These are phyloP conservation scores for Micoletzkya japonica DNA, from an alignment of 2,888 invertebrate species.

Conservation along the genomic window DNA sequence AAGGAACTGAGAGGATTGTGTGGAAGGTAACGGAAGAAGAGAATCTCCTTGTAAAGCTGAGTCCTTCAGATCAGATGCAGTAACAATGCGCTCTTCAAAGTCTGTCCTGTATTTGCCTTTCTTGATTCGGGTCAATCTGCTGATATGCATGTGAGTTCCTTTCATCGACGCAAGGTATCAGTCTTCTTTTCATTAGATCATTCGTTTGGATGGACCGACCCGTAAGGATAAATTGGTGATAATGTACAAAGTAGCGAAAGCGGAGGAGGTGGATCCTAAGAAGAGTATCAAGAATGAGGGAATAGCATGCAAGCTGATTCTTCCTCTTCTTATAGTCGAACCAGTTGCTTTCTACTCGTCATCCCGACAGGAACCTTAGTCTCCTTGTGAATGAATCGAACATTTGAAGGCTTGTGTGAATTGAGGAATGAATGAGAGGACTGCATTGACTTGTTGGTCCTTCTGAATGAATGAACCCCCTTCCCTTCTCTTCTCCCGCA, in stretches of 20 bases:
- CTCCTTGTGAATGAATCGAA: neutral
- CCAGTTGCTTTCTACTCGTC: neutral
- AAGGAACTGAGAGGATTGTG: conserved; percentile 41
- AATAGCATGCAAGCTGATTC: conserved; percentile 23
- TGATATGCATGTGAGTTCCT: conserved; percentile 18
- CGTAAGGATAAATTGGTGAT: conserved; percentile 44
- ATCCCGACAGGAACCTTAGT: conserved; percentile 3
- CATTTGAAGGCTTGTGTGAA: conserved; percentile 5
- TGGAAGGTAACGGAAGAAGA: conserved; percentile 33
- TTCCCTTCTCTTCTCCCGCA: too few species aligned
- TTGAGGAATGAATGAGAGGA: conserved; percentile 12
- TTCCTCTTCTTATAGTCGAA: conserved; percentile 12
- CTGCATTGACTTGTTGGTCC: conserved; percentile 20
- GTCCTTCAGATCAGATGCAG: conserved; percentile 40
- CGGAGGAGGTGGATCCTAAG: conserved; percentile 39
- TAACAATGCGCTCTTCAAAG: conserved; percentile 47
- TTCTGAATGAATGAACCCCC: too few species aligned
- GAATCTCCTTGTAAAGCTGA: neutral
- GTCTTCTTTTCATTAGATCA: conserved; percentile 30
- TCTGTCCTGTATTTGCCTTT: conserved; percentile 26
- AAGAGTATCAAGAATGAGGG: conserved; percentile 37
- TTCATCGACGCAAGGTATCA: neutral
- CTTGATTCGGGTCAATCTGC: conserved; percentile 6
- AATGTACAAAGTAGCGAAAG: conserved; percentile 43
- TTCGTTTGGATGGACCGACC: conserved; percentile 43